A percentile compares a stretch with the other conserved stretches of the same genome.
phyloP scores from a whole-genome alignment of 2,888 invertebrate species.

The Drosophila dives region DNA sequence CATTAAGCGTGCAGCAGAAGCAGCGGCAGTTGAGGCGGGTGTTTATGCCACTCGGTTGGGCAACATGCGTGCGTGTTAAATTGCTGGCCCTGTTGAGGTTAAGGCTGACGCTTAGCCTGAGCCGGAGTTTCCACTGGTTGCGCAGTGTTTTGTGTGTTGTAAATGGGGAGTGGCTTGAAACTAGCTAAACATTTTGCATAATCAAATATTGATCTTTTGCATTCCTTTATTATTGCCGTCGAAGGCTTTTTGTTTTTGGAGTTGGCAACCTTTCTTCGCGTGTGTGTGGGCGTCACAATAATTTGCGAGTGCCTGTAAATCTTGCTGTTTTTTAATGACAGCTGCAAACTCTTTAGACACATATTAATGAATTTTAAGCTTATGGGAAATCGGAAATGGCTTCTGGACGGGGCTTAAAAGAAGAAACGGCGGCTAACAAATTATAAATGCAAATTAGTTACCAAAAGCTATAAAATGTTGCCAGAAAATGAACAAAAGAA shows the following conservation, averaged over 20 bases:
- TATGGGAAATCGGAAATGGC: slow-evolving; percentile 45
- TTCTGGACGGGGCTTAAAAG: slow-evolving; percentile 9
- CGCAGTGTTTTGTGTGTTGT: slow-evolving; percentile 13
- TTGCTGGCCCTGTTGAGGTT: slow-evolving; percentile 42
- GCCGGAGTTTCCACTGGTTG: not conserved
- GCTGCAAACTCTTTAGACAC: slow-evolving; percentile 45
- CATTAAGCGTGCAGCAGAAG: slow-evolving; percentile 57
- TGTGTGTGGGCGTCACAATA: slow-evolving; percentile 49
- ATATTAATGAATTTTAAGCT: slow-evolving; percentile 40
- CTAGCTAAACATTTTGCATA: slow-evolving; percentile 54
- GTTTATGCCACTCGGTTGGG: slow-evolving; percentile 45
- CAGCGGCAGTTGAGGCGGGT: slow-evolving; percentile 30
- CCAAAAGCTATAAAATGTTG: slow-evolving; percentile 16
- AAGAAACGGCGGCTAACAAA: slow-evolving; percentile 50
- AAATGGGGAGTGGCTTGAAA: slow-evolving; percentile 38
- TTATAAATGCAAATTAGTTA: slow-evolving; percentile 69
- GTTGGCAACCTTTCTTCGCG: not conserved
- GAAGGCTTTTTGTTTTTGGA: slow-evolving; percentile 7
- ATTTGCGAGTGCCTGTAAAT: slow-evolving; percentile 41
- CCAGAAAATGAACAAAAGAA: slow-evolving; percentile 38
- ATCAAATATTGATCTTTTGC: slow-evolving; percentile 65
- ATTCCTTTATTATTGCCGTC: slow-evolving; percentile 38
- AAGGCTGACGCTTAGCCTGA: slow-evolving; percentile 5
- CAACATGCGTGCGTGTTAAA: slow-evolving; percentile 58
- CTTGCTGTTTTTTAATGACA: slow-evolving; percentile 37